Evolutionary conservation across 2,113 vertebrate genomes (phyloP).

Genomic region (Hemiprocne comata): DNA sequence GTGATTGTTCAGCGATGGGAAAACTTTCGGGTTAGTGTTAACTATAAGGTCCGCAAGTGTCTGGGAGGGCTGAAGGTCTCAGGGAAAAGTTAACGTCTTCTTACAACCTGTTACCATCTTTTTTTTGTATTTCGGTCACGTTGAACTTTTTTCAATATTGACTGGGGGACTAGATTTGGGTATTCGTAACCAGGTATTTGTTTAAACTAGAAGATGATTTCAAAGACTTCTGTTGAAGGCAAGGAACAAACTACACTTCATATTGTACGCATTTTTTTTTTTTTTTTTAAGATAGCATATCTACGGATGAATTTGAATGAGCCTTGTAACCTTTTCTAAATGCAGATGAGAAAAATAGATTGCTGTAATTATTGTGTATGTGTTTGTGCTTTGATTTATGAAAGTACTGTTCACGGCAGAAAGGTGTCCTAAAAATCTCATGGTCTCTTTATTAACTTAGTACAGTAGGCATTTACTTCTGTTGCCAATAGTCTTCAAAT

Average conservation of each 20-base stretch:
- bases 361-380: conserved; percentile 1
- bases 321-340: conserved; percentile 48
- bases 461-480: conserved; percentile 82
- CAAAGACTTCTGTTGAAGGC: not conserved
- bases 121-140: not conserved
- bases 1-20: not conserved
- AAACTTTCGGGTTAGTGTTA: not conserved
- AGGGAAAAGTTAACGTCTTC: not conserved
- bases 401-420: conserved; percentile 12
- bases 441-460: conserved; percentile 75
- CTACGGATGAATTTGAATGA: conserved; percentile 14
- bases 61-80: not conserved
- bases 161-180: not conserved
- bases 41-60: not conserved
- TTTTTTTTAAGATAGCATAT: not conserved
- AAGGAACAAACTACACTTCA: not conserved
- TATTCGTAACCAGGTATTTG: not conserved
- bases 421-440: conserved; percentile 60
- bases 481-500: conserved; percentile 83
- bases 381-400: conserved; percentile 36
- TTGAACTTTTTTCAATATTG: not conserved
- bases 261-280: not conserved
- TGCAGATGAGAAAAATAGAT: conserved; percentile 11
- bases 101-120: rapidly evolving
- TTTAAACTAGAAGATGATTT: not conserved